phyloP scores from a whole-genome alignment of 2,888 invertebrate species.

The Polyommatus icarus region DNA sequence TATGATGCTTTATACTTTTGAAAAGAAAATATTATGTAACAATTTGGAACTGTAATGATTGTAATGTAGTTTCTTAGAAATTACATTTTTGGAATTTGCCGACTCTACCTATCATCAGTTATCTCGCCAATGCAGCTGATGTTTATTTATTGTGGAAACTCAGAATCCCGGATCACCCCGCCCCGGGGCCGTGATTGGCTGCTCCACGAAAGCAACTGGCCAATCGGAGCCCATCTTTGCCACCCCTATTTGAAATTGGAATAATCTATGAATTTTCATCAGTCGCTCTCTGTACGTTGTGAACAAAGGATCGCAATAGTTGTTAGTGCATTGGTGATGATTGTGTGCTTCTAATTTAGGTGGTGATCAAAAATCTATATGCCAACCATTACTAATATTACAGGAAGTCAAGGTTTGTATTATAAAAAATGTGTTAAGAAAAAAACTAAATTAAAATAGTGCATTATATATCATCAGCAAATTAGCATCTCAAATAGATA shows the following conservation, averaged over 20 bases:
- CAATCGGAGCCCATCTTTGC: slow-evolving; percentile 52
- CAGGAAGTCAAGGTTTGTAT: slow-evolving; percentile 46
- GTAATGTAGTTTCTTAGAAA: background rate
- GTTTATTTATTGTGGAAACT: slow-evolving; percentile 27
- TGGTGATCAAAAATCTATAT: slow-evolving; percentile 51
- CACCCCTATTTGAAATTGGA: slow-evolving; percentile 63
- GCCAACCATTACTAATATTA: slow-evolving; percentile 65
- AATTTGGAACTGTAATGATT: too few relatives aligned
- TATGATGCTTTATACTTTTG: background rate
- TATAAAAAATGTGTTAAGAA: background rate
- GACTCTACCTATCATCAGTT: background rate
- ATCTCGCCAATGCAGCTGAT: slow-evolving; percentile 6
- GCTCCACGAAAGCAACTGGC: slow-evolving; percentile 41
- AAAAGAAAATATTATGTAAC: background rate
- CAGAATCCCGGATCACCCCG: slow-evolving; percentile 42
- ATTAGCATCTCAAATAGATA: background rate
- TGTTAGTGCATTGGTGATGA: slow-evolving; percentile 32
- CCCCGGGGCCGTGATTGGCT: slow-evolving; percentile 54
- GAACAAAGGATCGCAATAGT: slow-evolving; percentile 39
- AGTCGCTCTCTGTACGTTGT: slow-evolving; percentile 49
- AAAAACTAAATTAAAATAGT: background rate
- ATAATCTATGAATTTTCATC: slow-evolving; percentile 52
- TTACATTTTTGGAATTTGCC: background rate
- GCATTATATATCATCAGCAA: background rate
- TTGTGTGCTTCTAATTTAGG: slow-evolving; percentile 28